Evolutionary conservation across 2,888 invertebrate genomes (phyloP).

Genomic region (Altica lythri): DNA sequence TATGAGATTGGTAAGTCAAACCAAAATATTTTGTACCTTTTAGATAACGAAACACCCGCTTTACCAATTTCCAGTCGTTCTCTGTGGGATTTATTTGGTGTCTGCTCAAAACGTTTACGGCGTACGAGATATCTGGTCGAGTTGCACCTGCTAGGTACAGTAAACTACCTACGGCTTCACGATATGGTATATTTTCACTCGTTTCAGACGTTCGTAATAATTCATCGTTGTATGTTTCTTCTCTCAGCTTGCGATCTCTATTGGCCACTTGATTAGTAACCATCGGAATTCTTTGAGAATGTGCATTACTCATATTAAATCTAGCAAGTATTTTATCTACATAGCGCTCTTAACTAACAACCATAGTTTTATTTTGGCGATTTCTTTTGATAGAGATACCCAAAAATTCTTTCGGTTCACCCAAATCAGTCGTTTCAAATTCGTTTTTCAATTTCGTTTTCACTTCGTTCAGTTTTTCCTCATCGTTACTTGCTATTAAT

Average conservation of each 20-base stretch:
- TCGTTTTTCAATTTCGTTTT: constrained; percentile 2
- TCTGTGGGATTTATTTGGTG: constrained; percentile 9
- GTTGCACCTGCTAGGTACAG: constrained; percentile 35
- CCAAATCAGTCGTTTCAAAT: constrained; percentile 13
- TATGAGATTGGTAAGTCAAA: not conserved
- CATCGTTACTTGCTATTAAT: too few relatives aligned
- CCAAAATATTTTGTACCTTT: constrained; percentile 19
- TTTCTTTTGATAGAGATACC: not conserved
- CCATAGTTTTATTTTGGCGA: too few relatives aligned
- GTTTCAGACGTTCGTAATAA: not conserved
- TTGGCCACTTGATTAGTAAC: constrained; percentile 30
- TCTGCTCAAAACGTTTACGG: constrained; percentile 18
- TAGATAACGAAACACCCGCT: constrained; percentile 17
- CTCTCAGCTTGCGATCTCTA: constrained; percentile 20
- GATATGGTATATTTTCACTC: constrained; percentile 17
- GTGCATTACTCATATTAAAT: constrained; percentile 11
- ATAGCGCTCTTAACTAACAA: too few relatives aligned
- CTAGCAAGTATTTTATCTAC: constrained; percentile 15
- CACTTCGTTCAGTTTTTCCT: too few relatives aligned
- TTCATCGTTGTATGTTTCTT: not conserved
- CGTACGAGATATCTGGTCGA: constrained; percentile 28
- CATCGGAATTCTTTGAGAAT: constrained; percentile 29
- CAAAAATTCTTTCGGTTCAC: not conserved
- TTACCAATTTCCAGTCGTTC: constrained; percentile 18
- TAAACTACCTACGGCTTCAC: constrained; percentile 38